Evolutionary conservation across 30 jellyfish, hydroid and myxozoan genomes (phyloP), one percentile per base, ranked within the genome.

Genomic region (Sanderia malayensis): DNA sequence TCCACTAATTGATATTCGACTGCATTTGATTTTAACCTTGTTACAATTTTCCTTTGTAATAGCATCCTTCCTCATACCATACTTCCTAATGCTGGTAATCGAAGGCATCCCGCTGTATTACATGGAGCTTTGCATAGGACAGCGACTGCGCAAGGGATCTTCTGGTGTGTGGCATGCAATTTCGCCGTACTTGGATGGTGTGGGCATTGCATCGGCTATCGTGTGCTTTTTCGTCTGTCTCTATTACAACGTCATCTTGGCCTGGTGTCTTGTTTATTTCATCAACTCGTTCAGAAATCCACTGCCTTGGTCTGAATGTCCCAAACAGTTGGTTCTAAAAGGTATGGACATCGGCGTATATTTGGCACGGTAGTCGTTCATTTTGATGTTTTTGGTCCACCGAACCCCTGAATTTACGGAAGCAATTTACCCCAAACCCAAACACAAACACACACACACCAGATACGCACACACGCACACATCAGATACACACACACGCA

Each of bases 51-150:
- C n/a, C n/a, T n/a, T n/a, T n/a, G n/a, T n/a, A n/a, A n/a, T 76
- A 92, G 98, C 98, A 33, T 77, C 98, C 46, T 92, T 92, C 68
- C 86, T 92, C 49, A 92, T 92, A n/a, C 98, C 98, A 22, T 92
- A 92, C 64, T 84, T 84, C 93, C 45, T 92, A 11, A 79, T 92
- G 86, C 78, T 92, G 89, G 88, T 85, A 2, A 96, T 84, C 28
- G 98, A 92, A 34, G 98, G 98, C 49, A 74, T 92, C 27, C 98
- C 98, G 10, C 64, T 92, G 31, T 92, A 92, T 71, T 92, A 92
- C 88, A 84, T 92, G 98, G 98, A 92, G 55, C 84, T 92, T 26
- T 83, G 96, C 80, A 76, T 92, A 46, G 98, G 98, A 29, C 98
- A 92, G 90, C 91, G 98, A 53, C 92, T 92, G 30, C 95, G 98